Conservation (phyloP, 2,113 vertebrate species). For the Theristicus caerulescens region DNA sequence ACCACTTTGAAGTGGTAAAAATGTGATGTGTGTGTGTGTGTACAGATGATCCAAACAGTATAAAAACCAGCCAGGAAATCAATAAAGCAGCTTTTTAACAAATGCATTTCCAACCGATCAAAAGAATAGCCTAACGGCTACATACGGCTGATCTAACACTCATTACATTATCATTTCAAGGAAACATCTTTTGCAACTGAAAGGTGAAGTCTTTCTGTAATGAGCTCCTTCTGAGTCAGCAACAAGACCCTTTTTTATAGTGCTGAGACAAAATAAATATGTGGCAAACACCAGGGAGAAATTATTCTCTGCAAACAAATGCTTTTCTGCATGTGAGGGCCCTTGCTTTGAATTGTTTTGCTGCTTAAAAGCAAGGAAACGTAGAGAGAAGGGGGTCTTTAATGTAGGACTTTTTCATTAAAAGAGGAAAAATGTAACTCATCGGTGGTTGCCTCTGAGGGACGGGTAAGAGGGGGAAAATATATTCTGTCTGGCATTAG, state of each 20-base stretch:
- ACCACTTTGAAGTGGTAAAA: slow-evolving; percentile 70
- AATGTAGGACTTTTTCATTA: neutral
- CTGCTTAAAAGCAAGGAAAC: neutral
- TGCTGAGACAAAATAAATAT: slow-evolving; percentile 51
- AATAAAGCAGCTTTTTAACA: slow-evolving; percentile 73
- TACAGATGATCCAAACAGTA: slow-evolving; percentile 61
- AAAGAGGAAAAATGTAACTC: neutral
- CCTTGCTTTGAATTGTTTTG: neutral
- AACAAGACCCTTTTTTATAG: slow-evolving; percentile 2
- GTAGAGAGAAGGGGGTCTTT: neutral
- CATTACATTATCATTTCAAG: slow-evolving; percentile 67
- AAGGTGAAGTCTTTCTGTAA: slow-evolving; percentile 64
- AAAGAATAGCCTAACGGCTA: slow-evolving; percentile 67
- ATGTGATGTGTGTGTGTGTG: slow-evolving; percentile 4
- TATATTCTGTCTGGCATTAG: neutral
- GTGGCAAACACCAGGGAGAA: neutral
- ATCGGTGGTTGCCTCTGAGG: neutral
- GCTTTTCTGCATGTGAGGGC: neutral
- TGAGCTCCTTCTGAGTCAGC: slow-evolving; percentile 61
- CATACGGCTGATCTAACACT: slow-evolving; percentile 56
- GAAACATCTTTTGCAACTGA: slow-evolving; percentile 56
- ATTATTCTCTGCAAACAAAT: slow-evolving; percentile 29
- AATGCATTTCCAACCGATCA: slow-evolving; percentile 69
- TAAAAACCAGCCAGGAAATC: slow-evolving; percentile 69
- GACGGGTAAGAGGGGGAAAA: neutral